These are phyloP conservation scores for Andrena flavipes DNA, from an alignment of 2,888 invertebrate species.

Conservation along the genomic window DNA sequence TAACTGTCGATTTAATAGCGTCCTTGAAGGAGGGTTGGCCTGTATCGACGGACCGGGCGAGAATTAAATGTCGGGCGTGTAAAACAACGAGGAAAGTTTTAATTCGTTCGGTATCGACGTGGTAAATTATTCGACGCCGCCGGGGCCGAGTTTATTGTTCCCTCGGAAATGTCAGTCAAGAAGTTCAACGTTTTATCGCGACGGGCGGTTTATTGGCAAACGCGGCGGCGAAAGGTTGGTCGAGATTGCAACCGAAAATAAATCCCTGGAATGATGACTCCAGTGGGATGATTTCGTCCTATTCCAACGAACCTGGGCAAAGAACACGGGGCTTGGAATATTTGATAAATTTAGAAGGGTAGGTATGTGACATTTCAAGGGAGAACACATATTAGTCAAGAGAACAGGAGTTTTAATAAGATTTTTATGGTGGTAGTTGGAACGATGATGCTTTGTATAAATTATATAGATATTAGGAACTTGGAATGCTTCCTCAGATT, in stretches of 20 bases:
- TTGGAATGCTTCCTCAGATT: too few species aligned
- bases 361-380: too few species aligned
- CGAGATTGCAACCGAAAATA: constrained; percentile 13
- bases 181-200: constrained; percentile 47
- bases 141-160: constrained; percentile 6
- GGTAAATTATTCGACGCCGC: background rate
- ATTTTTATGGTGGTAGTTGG: too few species aligned
- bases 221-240: background rate
- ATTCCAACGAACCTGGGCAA: background rate
- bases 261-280: background rate
- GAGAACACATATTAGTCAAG: too few species aligned
- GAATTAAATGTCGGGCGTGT: background rate
- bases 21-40: background rate
- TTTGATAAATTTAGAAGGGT: too few species aligned
- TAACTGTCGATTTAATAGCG: background rate
- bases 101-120: background rate
- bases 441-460: too few species aligned
- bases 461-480: too few species aligned
- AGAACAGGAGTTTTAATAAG: too few species aligned
- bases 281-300: background rate
- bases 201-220: constrained; percentile 27
- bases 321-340: too few species aligned
- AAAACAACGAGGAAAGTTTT: background rate
- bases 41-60: background rate
- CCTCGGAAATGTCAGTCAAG: constrained; percentile 38